A percentile compares a stretch with the other conserved stretches of the same genome.
These are phyloP conservation scores for Palythoa grandiflora DNA, from an alignment of 92 coral and sea anemone genomes.

Conservation along the genomic window DNA sequence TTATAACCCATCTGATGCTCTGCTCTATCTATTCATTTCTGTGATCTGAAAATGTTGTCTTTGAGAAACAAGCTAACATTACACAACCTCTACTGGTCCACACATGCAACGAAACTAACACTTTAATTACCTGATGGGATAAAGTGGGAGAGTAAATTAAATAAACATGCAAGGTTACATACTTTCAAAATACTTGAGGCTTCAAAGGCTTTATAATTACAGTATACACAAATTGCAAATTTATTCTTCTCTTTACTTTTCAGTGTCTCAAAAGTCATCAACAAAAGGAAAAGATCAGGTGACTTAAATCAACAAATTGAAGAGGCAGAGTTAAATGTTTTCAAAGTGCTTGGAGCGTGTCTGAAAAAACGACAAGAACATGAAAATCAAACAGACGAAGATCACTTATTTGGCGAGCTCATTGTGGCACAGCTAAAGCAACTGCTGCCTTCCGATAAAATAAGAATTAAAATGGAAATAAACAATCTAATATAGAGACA, in stretches of 20 bases:
- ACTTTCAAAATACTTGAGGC: constrained; percentile 2
- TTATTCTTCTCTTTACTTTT: not conserved
- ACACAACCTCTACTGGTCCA: not conserved
- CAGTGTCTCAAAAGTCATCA: not conserved
- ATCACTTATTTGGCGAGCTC: constrained; percentile 62
- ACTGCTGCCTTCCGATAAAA: constrained; percentile 30
- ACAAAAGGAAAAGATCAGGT: not conserved
- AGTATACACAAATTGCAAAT: not conserved
- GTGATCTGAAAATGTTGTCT: not conserved
- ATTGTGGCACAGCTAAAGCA: constrained; percentile 63
- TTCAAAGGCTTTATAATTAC: not conserved
- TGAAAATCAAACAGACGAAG: constrained; percentile 58
- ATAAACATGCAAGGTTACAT: not conserved
- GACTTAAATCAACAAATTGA: not conserved
- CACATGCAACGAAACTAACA: not conserved
- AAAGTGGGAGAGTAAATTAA: not conserved
- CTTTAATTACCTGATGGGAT: not conserved
- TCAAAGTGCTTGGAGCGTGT: constrained; percentile 43
- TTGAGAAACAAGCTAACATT: not conserved
- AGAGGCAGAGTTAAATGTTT: constrained; percentile 54
- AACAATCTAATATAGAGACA: constrained; percentile 60
- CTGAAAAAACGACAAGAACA: constrained; percentile 41
- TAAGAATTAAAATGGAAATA: constrained; percentile 58
- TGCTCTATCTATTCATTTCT: not conserved
- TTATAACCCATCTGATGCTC: constrained; percentile 3